A percentile compares a stretch with the other conserved stretches of the same genome.
Evolutionary conservation across 1,140 invertebrate genomes (phyloP).

Genomic region (Rhizoglyphus robini): DNA sequence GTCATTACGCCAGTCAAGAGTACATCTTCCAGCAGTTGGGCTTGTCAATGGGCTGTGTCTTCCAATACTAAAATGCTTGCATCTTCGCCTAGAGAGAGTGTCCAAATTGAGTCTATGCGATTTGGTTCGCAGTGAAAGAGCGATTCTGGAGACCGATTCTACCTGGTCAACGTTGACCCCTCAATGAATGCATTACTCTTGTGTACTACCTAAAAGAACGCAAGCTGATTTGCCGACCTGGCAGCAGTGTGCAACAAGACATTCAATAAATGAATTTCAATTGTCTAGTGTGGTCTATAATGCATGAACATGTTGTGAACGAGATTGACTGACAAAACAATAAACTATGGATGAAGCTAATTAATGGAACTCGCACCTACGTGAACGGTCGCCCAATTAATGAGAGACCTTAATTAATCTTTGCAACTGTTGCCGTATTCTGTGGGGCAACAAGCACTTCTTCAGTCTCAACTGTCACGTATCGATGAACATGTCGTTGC

Average conservation of each 20-base stretch:
- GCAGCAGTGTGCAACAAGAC: conserved; percentile 61
- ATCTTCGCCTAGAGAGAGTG: conserved; percentile 98
- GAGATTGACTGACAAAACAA: conserved; percentile 58
- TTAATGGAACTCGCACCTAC: conserved; percentile 56
- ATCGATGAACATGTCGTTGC: conserved; percentile 18
- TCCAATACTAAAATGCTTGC: conserved; percentile 96
- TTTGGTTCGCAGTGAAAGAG: conserved; percentile 91
- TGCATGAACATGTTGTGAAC: conserved; percentile 79
- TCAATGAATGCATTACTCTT: conserved; percentile 88
- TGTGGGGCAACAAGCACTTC: conserved; percentile 97
- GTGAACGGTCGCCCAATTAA: conserved; percentile 42
- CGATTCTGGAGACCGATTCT: conserved; percentile 93
- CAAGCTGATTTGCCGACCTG: conserved; percentile 62
- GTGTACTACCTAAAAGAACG: conserved; percentile 95
- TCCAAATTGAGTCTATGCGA: conserved; percentile 89
- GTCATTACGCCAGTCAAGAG: conserved; percentile 46
- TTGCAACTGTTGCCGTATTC: conserved; percentile 81
- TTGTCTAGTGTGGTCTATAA: conserved; percentile 83
- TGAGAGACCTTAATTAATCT: conserved; percentile 41
- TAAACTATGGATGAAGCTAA: conserved; percentile 65
- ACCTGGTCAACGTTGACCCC: conserved; percentile 95
- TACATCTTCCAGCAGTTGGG: conserved; percentile 80
- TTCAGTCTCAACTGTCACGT: conserved; percentile 91
- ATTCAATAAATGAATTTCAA: too few species aligned
- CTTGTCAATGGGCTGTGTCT: conserved; percentile 85